These are phyloP conservation scores for Anisognathus igniventris DNA, from an alignment of 2,797 vertebrate species.

Conservation along the genomic window DNA sequence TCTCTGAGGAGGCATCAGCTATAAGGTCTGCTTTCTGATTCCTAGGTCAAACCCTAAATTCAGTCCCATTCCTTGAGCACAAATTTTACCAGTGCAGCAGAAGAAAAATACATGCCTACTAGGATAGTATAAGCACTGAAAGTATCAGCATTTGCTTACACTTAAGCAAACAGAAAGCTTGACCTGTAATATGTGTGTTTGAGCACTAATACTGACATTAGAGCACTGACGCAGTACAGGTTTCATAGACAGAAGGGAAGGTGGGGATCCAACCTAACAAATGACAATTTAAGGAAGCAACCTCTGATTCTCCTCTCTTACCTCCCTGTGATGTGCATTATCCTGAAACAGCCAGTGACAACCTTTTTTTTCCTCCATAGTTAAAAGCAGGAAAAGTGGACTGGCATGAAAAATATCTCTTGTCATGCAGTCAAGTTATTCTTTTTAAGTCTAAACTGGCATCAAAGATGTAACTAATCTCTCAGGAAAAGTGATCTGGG, in stretches of 20 bases:
- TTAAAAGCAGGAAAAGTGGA: background rate
- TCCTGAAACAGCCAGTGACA: background rate
- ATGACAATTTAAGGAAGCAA: background rate
- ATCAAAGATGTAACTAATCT: conserved; percentile 25
- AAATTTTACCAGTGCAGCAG: background rate
- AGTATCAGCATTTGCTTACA: background rate
- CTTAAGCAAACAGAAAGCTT: background rate
- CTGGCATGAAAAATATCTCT: background rate
- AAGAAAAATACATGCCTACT: background rate
- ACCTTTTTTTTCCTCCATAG: background rate
- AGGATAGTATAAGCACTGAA: background rate
- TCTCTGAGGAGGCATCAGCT: background rate
- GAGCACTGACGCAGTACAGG: background rate
- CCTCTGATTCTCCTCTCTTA: background rate
- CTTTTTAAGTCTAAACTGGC: conserved; percentile 8
- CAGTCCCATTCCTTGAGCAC: background rate
- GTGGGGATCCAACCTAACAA: background rate
- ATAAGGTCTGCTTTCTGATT: background rate
- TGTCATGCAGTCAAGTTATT: background rate
- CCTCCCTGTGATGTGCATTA: background rate
- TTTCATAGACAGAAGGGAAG: background rate
- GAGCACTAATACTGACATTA: background rate
- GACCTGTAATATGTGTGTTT: background rate
- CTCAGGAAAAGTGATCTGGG: background rate
- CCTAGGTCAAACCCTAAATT: background rate